Percentiles rank a stretch among this genome's conserved stretches.
Conservation (phyloP, 2,888 invertebrate species). For the Therioaphis trifolii region DNA sequence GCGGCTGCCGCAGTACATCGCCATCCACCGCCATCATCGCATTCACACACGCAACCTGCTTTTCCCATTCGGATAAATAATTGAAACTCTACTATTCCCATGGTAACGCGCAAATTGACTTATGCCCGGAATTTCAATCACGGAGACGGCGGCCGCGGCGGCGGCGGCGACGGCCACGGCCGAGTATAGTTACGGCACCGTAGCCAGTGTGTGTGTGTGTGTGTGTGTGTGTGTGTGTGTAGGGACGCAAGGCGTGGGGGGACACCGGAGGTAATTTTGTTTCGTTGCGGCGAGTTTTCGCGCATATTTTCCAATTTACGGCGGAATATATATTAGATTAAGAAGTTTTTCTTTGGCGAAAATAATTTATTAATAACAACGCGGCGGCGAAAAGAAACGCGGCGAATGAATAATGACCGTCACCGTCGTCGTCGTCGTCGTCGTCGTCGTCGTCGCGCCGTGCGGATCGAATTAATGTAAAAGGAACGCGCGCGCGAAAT, state of each 20-base stretch:
- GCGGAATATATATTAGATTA: conserved; percentile 41
- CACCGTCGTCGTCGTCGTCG: background rate
- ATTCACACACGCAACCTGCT: conserved; percentile 20
- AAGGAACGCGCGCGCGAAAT: conserved; percentile 26
- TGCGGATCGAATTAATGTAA: conserved; percentile 43
- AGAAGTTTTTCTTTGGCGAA: conserved; percentile 38
- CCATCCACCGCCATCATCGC: background rate
- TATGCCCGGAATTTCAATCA: conserved; percentile 54
- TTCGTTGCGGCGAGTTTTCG: conserved; percentile 18
- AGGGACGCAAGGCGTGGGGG: too few species aligned
- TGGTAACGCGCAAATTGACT: conserved; percentile 55
- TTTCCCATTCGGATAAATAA: conserved; percentile 52
- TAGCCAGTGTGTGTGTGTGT: too few species aligned
- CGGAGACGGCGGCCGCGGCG: background rate
- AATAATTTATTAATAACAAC: conserved; percentile 54
- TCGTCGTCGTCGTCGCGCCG: conserved; percentile 22
- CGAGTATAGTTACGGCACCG: too few species aligned
- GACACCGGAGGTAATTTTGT: conserved; percentile 32
- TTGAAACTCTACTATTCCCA: conserved; percentile 46
- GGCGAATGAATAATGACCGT: conserved; percentile 52
- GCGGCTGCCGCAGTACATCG: background rate
- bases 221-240: too few species aligned
- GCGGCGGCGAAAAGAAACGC: conserved; percentile 34
- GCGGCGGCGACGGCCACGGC: background rate
- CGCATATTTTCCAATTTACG: conserved; percentile 49